Conservation (phyloP, 2,888 invertebrate genomes). For the Blastobasis lacticolella region DNA sequence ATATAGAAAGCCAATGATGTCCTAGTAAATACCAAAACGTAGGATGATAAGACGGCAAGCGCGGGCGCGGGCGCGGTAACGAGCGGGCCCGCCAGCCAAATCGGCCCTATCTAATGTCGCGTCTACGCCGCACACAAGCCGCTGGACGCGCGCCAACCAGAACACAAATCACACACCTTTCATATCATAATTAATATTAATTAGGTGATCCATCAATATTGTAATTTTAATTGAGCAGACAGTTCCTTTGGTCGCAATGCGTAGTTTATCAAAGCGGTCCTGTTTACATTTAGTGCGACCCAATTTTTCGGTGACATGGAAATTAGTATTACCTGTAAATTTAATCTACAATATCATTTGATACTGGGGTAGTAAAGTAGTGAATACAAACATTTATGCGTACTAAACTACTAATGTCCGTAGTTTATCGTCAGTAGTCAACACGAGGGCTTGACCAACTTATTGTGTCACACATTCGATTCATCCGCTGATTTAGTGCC, state of each 20-base stretch:
- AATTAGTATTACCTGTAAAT: no score
- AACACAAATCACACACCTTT: conserved; percentile 30
- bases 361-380: not conserved
- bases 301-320: no score
- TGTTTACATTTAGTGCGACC: no score
- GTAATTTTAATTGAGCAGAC: conserved; percentile 4
- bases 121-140: conserved; percentile 27
- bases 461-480: conserved; percentile 43
- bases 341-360: no score
- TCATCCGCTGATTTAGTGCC: conserved; percentile 43
- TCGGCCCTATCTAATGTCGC: conserved; percentile 34
- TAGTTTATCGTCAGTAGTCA: no score
- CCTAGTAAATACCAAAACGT: not conserved
- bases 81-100: conserved; percentile 35
- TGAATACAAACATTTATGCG: not conserved
- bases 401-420: no score
- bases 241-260: not conserved
- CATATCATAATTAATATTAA: conserved; percentile 27
- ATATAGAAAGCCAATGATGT: not conserved
- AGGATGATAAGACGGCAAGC: not conserved
- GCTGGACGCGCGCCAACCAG: conserved; percentile 34
- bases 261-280: no score
- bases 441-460: conserved; percentile 54
- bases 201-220: conserved; percentile 7
- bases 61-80: conserved; percentile 16